phyloP scores from a whole-genome alignment of 53 echinoderm and acorn worm species.

The Hippasteria phrygiana region DNA sequence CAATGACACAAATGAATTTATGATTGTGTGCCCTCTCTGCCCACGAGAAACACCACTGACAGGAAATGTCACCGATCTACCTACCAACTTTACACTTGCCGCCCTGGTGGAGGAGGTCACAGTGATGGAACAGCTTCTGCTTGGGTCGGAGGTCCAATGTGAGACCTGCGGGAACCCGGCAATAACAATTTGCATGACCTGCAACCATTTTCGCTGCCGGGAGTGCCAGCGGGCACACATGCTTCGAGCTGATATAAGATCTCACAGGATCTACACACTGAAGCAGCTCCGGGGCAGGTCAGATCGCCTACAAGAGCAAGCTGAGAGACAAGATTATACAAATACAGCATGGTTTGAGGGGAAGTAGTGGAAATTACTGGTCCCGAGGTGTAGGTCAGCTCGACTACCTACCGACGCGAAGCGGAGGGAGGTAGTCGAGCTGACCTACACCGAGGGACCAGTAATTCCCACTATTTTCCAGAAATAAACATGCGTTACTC shows the following conservation, averaged over 20 bases:
- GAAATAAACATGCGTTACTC: too few relatives aligned
- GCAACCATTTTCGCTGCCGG: conserved; percentile 46
- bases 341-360: too few relatives aligned
- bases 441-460: too few relatives aligned
- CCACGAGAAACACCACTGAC: neutral
- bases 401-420: too few relatives aligned
- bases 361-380: too few relatives aligned
- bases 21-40: conserved; percentile 32
- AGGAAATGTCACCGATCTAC: neutral
- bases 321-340: neutral
- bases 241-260: neutral
- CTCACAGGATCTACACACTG: conserved; percentile 4
- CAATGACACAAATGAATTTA: too few relatives aligned
- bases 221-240: conserved; percentile 43
- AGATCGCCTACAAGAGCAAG: conserved; percentile 30
- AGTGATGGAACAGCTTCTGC: conserved; percentile 5
- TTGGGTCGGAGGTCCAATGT: conserved; percentile 21
- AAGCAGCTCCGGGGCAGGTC: conserved; percentile 12
- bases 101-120: conserved; percentile 26
- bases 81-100: neutral
- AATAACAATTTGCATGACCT: conserved; percentile 21
- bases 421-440: too few relatives aligned
- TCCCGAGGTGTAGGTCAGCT: too few relatives aligned
- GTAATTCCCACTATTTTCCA: too few relatives aligned
- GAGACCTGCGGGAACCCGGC: conserved; percentile 27